Evolutionary conservation across 1,140 invertebrate genomes (phyloP), one percentile per base, ranked within the genome.

Genomic region (Anastatus disparis): DNA sequence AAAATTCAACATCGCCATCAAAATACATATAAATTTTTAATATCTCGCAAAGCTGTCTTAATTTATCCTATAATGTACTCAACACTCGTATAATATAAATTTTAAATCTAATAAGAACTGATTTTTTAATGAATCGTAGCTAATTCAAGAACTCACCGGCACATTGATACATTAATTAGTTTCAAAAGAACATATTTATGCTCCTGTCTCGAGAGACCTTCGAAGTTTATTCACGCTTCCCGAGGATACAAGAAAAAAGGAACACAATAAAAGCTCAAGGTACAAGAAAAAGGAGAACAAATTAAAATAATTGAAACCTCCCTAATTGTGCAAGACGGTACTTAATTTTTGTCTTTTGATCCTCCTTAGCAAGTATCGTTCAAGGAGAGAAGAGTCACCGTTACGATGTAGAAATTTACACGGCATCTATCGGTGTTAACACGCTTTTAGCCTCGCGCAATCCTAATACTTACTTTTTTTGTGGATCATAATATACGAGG

Each of bases 331-430:
- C 46, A 50, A n/a, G n/a, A n/a, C n/a, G n/a, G n/a, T n/a, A n/a
- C n/a, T n/a, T n/a, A n/a, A n/a, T n/a, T n/a, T n/a, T n/a, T n/a
- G n/a, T n/a, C n/a, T n/a, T n/a, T n/a, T n/a, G n/a, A n/a, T n/a
- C n/a, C n/a, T n/a, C n/a, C n/a, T n/a, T n/a, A 50, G 44, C 35
- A 42, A 59, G 42, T 59, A 59, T 59, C 56, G 38, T 59, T 59
- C 56, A 59, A 59, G 56, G 56, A 44, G 35, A 59, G 56, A 38
- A 44, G 35, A 56, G 17, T 35, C 9, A 31, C 6, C 17, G 17
- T 20, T 3, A 29, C 13, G 42, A n/a, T 44, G 29, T 35, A 56
- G 53, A 56, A 56, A 56, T 56, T 56, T 56, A 35, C 2, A 56
- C 20, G 29, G 53, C 29, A 20, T 56, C 53, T 35, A 56, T 56